phyloP scores from a whole-genome alignment of 1,140 invertebrate species.

The Frieseomelitta varia region DNA sequence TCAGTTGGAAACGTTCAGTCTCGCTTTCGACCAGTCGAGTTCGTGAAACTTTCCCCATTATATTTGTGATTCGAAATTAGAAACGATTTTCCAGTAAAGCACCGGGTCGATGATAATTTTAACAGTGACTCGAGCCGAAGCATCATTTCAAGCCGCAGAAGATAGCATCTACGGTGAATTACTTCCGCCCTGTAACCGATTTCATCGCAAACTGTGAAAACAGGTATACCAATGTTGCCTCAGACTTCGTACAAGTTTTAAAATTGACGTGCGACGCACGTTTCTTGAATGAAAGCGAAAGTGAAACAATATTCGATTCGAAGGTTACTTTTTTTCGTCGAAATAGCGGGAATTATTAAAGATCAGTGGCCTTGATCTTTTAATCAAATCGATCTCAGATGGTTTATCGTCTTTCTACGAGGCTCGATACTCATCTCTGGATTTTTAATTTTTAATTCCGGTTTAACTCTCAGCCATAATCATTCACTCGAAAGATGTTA shows the following conservation, averaged over 20 bases:
- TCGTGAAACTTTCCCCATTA: background rate
- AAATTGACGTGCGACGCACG: background rate
- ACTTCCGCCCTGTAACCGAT: background rate
- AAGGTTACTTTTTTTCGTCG: background rate
- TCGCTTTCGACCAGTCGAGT: background rate
- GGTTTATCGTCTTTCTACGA: background rate
- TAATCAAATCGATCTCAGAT: background rate
- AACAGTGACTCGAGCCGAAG: no score
- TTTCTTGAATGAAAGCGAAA: background rate
- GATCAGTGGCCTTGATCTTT: slow-evolving; percentile 37
- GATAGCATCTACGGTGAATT: background rate
- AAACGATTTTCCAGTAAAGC: no score
- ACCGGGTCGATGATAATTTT: background rate
- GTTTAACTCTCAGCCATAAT: background rate
- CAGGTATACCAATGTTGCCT: background rate
- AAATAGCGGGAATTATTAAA: slow-evolving; percentile 36
- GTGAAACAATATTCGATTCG: background rate
- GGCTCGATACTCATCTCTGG: background rate
- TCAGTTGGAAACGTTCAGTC: background rate
- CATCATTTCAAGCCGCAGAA: background rate
- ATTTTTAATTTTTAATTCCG: background rate
- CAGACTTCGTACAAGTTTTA: background rate
- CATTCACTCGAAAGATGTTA: no score
- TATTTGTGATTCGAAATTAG: background rate
- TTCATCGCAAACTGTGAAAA: background rate